Conservation (phyloP, 2,113 vertebrate species). For the Phrynocephalus versicolor region DNA sequence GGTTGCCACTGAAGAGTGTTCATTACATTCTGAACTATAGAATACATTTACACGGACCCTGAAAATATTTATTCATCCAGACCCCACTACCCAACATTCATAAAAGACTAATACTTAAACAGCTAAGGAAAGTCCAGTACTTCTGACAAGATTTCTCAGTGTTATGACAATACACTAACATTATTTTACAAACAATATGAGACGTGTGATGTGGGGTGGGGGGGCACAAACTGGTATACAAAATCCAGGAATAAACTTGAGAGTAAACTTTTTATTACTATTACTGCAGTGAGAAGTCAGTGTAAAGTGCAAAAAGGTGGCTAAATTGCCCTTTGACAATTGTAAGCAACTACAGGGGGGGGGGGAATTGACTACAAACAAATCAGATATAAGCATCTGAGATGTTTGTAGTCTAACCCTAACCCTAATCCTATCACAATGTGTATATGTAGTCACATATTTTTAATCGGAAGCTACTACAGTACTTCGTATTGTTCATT, state of each 20-base stretch:
- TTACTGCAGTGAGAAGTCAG: neutral
- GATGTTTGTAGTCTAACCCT: fast-evolving
- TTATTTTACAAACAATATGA: constrained; percentile 14
- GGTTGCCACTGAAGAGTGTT: constrained; percentile 40
- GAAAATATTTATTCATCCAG: constrained; percentile 30
- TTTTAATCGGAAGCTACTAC: neutral
- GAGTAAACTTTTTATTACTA: constrained; percentile 29
- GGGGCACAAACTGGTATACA: constrained; percentile 11
- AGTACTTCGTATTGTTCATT: neutral
- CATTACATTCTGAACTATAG: constrained; percentile 20
- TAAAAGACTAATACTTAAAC: constrained; percentile 28
- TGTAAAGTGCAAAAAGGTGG: constrained; percentile 3
- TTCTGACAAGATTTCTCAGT: neutral
- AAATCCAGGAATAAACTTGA: neutral
- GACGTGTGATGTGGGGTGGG: constrained; percentile 1
- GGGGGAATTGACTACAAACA: neutral
- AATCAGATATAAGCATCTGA: neutral
- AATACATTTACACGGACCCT: constrained; percentile 25
- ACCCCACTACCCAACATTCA: neutral
- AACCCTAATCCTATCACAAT: neutral
- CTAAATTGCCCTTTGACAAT: neutral
- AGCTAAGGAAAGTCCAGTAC: constrained; percentile 29
- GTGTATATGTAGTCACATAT: neutral
- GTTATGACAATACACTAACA: neutral
- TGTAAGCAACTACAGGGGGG: neutral